Base-by-base conservation (phyloP, 2,113 vertebrate species). In the Picathartes gymnocephalus region DNA sequence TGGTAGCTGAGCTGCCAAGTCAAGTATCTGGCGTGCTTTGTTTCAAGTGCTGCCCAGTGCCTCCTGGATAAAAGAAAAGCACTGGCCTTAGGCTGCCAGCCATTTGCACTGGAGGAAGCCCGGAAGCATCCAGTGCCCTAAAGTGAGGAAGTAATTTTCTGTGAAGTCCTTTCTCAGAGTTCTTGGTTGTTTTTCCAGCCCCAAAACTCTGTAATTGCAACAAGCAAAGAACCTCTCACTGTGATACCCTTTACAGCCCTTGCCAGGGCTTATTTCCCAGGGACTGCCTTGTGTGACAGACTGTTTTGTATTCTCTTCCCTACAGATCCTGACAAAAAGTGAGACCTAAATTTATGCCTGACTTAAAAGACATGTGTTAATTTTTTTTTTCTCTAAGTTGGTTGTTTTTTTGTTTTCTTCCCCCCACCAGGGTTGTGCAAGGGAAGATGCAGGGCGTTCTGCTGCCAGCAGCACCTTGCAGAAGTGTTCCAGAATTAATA, bases 351-450 rank as follows among this genome's bases (percentile, higher is more conserved):
- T 84, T 92, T 91, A 68, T 6, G 11, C 61, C 50, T 79, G 31
- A 76, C 57, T 92, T 92, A 50, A 48, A 66, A 83, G 33, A n/a
- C 7, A 2, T 3, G 0, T 28, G 39, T 65, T 72, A 44, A 11
- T 68, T 44, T 12, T 83, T 88, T 61, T 42, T 54, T 91, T 40
- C 35, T 44, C 50, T 96, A 66, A 95, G 69, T 51, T 40, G 18
- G 3, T 53, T 50, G 31, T 2, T 30, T 35, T 73, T 50, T n/a
- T 97, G 27, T 56, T 54, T 51, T 37, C 6, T 6, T 16, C 6
- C 3, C 1, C 7, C 31, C 4, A 2, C 88, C 91, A 98, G 98
- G 81, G 90, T 61, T 97, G 90, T 77, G 84, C 77, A 95, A 95
- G 81, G 37, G 86, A 94, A 42, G 31, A 71, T 87, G 93, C 81